phyloP scores from a whole-genome alignment of 1,140 invertebrate species.

The Daktulosphaira vitifoliae region DNA sequence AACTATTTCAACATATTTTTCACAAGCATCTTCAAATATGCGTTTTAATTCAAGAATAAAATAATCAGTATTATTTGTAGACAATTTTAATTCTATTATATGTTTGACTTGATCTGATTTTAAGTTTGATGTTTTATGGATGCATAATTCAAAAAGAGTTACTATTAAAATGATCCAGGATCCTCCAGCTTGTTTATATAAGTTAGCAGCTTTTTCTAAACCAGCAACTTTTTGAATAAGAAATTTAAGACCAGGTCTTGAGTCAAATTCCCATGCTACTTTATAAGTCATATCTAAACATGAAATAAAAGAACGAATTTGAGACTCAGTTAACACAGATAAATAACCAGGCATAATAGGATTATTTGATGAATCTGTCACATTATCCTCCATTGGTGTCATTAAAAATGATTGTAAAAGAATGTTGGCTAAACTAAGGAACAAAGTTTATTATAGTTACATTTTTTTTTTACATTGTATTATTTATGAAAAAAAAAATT shows the following conservation, averaged over 20 bases:
- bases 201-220: conserved; percentile 76
- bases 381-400: conserved; percentile 28
- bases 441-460: conserved; percentile 1
- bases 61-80: conserved; percentile 39
- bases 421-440: conserved; percentile 45
- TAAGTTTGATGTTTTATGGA: not conserved
- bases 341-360: conserved; percentile 45
- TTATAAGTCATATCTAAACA: conserved; percentile 71
- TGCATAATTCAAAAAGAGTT: conserved; percentile 69
- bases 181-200: conserved; percentile 85
- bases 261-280: conserved; percentile 75
- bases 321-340: conserved; percentile 43
- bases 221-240: conserved; percentile 85
- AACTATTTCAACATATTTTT: conserved; percentile 54
- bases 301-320: conserved; percentile 61
- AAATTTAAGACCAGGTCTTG: conserved; percentile 82
- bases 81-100: not conserved
- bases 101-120: conserved; percentile 13
- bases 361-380: not conserved
- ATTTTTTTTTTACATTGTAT: too few relatives aligned
- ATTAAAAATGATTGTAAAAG: conserved; percentile 41
- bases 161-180: conserved; percentile 85
- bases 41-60: conserved; percentile 44
- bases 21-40: conserved; percentile 53
- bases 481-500: conserved; percentile 25